Base-by-base conservation (phyloP, 2,113 vertebrate genomes). In the Syngnathus typhle region DNA sequence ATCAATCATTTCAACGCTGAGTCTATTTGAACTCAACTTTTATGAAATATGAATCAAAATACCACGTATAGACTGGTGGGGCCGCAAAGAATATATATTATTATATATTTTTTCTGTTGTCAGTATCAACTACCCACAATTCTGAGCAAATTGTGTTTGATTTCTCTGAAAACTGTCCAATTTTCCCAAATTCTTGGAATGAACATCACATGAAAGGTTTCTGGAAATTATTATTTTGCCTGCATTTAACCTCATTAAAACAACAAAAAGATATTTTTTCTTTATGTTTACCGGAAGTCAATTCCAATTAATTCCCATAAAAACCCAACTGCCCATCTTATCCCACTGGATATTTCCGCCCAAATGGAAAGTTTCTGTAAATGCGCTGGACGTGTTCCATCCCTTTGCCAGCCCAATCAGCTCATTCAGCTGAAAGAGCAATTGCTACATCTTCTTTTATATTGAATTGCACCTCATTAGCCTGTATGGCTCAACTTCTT, bases 391-490 rank as follows among this genome's bases (percentile, higher is more conserved):
- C 39, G 27, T 62, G 7, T 27, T 27, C 60, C 39, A 8, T 39
- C 39, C 12, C 21, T 23, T 44, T 27, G 39, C 60, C 16, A 23
- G 16, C n/a, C 6, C 38, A 23, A 44, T 62, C n/a, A 27, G 70
- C 73, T 76, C 69, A 65, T 80, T 81, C 62, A 70, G 77, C 71
- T 75, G 75, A 78, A 82, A 81, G 58, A 78, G 66, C 73, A 71
- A 83, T 82, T 82, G 75, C 71, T 76, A 78, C 73, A 81, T 83
- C 84, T 84, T 87, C 64, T 83, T 87, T 83, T 85, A 89, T 88
- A 89, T 88, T 85, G 83, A 83, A 89, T 88, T 87, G 76, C 68
- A 81, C 76, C 82, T 87, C 84, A 87, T 90, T 89, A 88, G 84
- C 71, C 78, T 61, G 54, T 78, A 79, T 83, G 78, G 80, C 85